Conservation (phyloP, 2,888 invertebrate species). For the Octodonta nipae region DNA sequence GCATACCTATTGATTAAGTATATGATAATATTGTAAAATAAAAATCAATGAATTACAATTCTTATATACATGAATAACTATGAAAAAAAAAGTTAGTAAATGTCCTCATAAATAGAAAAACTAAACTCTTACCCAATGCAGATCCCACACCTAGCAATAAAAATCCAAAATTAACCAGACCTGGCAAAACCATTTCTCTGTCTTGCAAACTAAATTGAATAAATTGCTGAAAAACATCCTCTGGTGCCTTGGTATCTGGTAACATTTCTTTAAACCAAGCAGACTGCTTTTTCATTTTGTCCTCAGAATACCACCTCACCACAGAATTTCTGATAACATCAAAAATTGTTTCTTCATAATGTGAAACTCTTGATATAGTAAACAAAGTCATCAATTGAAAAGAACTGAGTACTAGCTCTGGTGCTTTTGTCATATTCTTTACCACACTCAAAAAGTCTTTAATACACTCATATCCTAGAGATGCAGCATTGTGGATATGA, state of each 20-base stretch:
- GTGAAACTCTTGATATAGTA: constrained; percentile 36
- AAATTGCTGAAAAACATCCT: constrained; percentile 35
- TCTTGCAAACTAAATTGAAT: constrained; percentile 35
- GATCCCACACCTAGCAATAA: constrained; percentile 29
- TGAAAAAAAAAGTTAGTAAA: too few relatives aligned
- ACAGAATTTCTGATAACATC: constrained; percentile 32
- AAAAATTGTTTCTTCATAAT: constrained; percentile 36
- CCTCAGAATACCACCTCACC: constrained; percentile 26
- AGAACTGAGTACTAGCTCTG: constrained; percentile 47
- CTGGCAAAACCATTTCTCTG: constrained; percentile 37
- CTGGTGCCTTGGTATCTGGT: constrained; percentile 28
- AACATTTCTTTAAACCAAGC: constrained; percentile 44
- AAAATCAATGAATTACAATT: too few relatives aligned
- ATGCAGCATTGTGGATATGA: constrained; percentile 40
- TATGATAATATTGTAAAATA: too few relatives aligned
- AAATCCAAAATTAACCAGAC: constrained; percentile 35
- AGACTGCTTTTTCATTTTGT: constrained; percentile 26
- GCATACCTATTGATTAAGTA: too few relatives aligned
- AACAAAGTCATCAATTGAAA: constrained; percentile 49
- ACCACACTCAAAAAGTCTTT: constrained; percentile 36
- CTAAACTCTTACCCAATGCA: too few relatives aligned
- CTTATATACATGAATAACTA: too few relatives aligned
- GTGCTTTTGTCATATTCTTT: constrained; percentile 41
- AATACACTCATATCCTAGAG: constrained; percentile 34
- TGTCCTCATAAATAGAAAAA: too few relatives aligned